Base-by-base conservation (phyloP, 2,888 invertebrate genomes). In the Euclidia mi region DNA sequence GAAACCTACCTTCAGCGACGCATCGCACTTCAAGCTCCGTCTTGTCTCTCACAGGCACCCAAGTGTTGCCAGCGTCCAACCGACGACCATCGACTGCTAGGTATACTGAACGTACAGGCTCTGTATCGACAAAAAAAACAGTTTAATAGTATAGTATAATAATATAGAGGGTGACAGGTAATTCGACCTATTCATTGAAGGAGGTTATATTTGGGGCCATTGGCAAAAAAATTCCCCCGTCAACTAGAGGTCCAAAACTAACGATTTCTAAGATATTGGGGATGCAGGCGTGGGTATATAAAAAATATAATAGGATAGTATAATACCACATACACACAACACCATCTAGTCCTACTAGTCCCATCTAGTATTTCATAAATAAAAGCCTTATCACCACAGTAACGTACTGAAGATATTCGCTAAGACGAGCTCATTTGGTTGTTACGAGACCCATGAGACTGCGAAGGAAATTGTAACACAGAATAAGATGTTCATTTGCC, bases 11-110 rank as follows among this genome's bases (percentile, higher is more conserved):
- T 89, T 98, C 98, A 60, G 97, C 97, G n/a, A 98, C 96, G 82
- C 98, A 98, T 66, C 97, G 96, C 65, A 98, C 96, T 58, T 96
- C 96, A 29, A 98, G 94, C 80, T 97, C 97, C 25, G 97, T 96
- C 85, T 97, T 97, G 87, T 98, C 98, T 76, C 97, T 95, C 14
- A 98, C 98, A 0, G 98, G 98, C 73, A 98, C 97, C 95, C 98
- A 98, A 64, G 97, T 96, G 92, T 98, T 98, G 65, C 98, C 97
- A 0, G 98, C 97, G 91, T 98, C 98, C 79, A 98, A 94, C 17
- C 98, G 96, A 40, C 97, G 95, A 32, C 98, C 97, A 89, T 98
- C 98, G 87, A 98, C 97, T 82, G 98, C 96, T 78, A 98, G 95
- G 91, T 98, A 98, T 65, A 98, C 97, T 42, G 97, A 96, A 65